phyloP scores from a whole-genome alignment of 2,888 invertebrate genomes.

The Lycaena phlaeas region DNA sequence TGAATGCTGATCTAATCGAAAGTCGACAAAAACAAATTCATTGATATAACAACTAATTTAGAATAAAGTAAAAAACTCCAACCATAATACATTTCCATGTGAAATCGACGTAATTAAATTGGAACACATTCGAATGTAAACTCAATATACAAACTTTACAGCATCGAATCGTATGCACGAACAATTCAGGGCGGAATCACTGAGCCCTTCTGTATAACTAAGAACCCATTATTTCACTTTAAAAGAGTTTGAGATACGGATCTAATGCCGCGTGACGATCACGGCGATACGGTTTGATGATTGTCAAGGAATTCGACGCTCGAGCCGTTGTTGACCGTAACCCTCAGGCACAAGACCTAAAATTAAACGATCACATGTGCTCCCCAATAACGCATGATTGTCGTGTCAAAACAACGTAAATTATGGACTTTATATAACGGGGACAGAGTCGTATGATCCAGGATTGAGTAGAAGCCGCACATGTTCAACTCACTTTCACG shows the following conservation, averaged over 20 bases:
- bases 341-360: not conserved
- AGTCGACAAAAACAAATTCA: not conserved
- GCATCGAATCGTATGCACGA: not conserved
- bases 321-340: constrained; percentile 21
- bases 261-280: constrained; percentile 60
- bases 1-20: too few relatives aligned
- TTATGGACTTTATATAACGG: not conserved
- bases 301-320: constrained; percentile 30
- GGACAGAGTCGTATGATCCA: not conserved
- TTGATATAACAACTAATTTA: not conserved
- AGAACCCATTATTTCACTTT: constrained; percentile 49
- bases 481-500: constrained; percentile 3
- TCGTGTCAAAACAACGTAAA: constrained; percentile 1
- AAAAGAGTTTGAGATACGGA: constrained; percentile 59
- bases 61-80: constrained; percentile 7
- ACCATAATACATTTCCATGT: constrained; percentile 8
- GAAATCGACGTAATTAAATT: constrained; percentile 16
- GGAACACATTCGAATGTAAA: not conserved
- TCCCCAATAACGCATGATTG: not conserved
- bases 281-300: constrained; percentile 39
- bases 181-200: constrained; percentile 17
- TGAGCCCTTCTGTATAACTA: constrained; percentile 28
- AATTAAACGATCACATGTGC: not conserved
- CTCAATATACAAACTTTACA: not conserved
- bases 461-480: constrained; percentile 1